These are phyloP conservation scores for Euclidia mi DNA, from an alignment of 2,888 invertebrate species.

Conservation along the genomic window DNA sequence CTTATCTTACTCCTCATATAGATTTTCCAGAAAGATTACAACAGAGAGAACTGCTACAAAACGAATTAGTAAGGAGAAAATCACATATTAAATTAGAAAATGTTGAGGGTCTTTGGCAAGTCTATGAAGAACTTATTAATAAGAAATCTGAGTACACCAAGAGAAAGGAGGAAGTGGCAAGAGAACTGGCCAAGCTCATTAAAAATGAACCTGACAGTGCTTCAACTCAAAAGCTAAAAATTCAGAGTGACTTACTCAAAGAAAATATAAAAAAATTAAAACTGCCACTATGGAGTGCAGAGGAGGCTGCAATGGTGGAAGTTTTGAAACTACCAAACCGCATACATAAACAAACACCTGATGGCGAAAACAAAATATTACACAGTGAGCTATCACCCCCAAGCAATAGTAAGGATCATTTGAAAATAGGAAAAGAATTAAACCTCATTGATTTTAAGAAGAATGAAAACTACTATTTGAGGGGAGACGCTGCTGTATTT, in stretches of 20 bases:
- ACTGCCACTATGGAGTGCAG: conserved; percentile 92
- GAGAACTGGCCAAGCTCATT: conserved; percentile 82
- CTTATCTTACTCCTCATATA: conserved; percentile 92
- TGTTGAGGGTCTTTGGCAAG: conserved; percentile 90
- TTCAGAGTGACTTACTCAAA: conserved; percentile 88
- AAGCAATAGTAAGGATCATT: conserved; percentile 82
- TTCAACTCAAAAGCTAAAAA: conserved; percentile 87
- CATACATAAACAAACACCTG: conserved; percentile 91
- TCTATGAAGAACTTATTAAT: conserved; percentile 89
- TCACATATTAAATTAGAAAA: conserved; percentile 87
- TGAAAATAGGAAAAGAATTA: conserved; percentile 87
- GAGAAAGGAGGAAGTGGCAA: conserved; percentile 84
- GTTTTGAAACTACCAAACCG: conserved; percentile 93
- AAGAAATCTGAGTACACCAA: conserved; percentile 87
- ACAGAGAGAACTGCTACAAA: conserved; percentile 83
- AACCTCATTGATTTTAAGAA: conserved; percentile 90
- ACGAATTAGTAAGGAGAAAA: conserved; percentile 89
- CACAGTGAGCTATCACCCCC: conserved; percentile 67
- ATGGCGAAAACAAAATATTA: conserved; percentile 69
- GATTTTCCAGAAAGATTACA: conserved; percentile 91
- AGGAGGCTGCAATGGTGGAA: conserved; percentile 92
- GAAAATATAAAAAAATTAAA: conserved; percentile 92
- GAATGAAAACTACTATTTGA: conserved; percentile 91
- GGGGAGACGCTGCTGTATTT: conserved; percentile 92
- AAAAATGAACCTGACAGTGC: conserved; percentile 73